A percentile compares a stretch with the other conserved stretches of the same genome.
These are phyloP conservation scores for Paratilapia polleni DNA, from an alignment of 2,113 vertebrate genomes.

Conservation along the genomic window DNA sequence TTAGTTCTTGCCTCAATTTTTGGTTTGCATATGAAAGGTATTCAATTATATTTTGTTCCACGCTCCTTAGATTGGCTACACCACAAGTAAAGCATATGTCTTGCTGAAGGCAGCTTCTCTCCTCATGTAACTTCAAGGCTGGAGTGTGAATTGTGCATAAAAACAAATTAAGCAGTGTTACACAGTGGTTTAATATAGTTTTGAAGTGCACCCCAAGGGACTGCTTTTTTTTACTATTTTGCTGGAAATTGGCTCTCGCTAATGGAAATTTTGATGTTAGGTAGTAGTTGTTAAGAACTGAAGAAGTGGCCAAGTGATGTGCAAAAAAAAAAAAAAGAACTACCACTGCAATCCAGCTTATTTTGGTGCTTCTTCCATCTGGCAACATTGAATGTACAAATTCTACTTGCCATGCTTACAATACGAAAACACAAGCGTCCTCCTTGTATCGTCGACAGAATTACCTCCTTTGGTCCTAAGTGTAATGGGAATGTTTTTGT, in stretches of 20 bases:
- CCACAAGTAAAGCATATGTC: conserved; percentile 16
- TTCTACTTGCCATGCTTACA: neutral
- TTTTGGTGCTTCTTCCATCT: neutral
- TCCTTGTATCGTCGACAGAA: conserved; percentile 12
- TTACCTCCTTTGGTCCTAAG: neutral
- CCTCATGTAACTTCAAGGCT: conserved; percentile 24
- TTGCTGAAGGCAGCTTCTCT: neutral
- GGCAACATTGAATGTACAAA: neutral
- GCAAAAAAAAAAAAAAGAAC: neutral
- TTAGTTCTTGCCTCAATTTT: neutral
- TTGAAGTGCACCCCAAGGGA: conserved; percentile 45
- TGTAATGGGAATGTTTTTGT: conserved; percentile 31
- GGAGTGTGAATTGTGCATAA: conserved; percentile 30
- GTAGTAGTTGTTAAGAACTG: conserved; percentile 29
- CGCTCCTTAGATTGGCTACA: neutral
- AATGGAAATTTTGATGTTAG: conserved; percentile 52
- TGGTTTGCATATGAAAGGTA: neutral
- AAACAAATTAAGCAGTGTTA: conserved; percentile 49
- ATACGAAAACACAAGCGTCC: conserved; percentile 4
- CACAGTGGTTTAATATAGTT: conserved; percentile 47
- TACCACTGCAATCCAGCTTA: neutral
- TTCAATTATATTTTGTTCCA: conserved; percentile 25
- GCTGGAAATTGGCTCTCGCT: conserved; percentile 44
- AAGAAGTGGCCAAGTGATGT: neutral
- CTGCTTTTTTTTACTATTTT: conserved; percentile 32